Conservation (phyloP, 2,797 vertebrate genomes). For the Avahi laniger region DNA sequence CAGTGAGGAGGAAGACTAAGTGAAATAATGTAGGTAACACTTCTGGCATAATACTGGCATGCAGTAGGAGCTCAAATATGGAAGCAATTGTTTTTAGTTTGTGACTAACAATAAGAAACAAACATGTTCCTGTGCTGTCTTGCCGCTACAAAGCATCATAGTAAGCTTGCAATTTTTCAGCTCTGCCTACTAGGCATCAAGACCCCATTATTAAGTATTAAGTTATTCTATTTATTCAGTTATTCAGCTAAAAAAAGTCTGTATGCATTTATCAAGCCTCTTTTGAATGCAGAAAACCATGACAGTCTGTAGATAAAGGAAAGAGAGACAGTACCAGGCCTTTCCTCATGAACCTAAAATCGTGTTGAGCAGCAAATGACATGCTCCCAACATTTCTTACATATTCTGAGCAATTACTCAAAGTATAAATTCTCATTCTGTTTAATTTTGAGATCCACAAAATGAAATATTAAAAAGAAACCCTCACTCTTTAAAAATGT, state of each 20-base stretch:
- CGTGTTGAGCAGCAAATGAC: not conserved
- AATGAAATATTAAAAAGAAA: conserved; percentile 8
- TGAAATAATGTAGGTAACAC: not conserved
- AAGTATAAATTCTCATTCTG: conserved; percentile 16
- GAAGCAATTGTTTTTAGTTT: not conserved
- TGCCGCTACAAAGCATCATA: not conserved
- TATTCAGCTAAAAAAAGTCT: not conserved
- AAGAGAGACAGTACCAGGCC: not conserved
- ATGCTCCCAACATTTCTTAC: not conserved
- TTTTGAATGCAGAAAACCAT: not conserved
- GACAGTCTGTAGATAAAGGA: conserved; percentile 2
- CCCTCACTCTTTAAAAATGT: conserved; percentile 53
- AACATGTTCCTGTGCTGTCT: not conserved
- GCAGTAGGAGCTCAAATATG: not conserved
- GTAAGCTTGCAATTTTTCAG: not conserved
- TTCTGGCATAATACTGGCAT: not conserved
- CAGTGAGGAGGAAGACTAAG: not conserved
- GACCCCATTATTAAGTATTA: not conserved
- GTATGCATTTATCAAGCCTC: not conserved
- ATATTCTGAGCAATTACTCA: conserved; percentile 5
- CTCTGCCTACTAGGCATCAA: not conserved
- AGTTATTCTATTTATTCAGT: not conserved
- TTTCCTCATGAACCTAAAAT: conserved; percentile 39
- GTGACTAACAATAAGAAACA: not conserved
- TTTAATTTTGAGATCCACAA: conserved; percentile 54